Evolutionary conservation across 2,888 invertebrate species (phyloP).

Genomic region (Coelopa pilipes): DNA sequence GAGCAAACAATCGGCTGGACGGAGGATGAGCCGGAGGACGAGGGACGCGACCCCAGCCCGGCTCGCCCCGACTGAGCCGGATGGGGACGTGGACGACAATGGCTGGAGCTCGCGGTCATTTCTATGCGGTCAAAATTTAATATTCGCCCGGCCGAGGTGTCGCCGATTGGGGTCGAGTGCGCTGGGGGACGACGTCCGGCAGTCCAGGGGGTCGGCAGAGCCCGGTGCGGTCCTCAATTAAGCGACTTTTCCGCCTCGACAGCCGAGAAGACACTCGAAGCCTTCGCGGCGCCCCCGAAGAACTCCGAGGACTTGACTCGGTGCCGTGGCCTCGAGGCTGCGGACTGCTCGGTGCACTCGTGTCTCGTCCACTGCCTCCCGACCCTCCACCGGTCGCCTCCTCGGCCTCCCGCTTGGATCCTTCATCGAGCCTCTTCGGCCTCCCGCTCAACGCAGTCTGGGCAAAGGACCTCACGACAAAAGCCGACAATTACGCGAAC

Average conservation of each 20-base stretch:
- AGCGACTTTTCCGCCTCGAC: no score
- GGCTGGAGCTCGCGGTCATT: not conserved
- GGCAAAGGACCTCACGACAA: no score
- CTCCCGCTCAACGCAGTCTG: no score
- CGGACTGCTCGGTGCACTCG: not conserved
- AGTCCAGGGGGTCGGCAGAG: not conserved
- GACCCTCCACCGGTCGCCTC: not conserved
- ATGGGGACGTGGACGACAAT: conserved; percentile 27
- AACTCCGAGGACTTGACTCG: no score
- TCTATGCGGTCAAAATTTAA: conserved; percentile 32
- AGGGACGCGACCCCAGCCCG: not conserved
- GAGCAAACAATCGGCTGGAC: conserved; percentile 9
- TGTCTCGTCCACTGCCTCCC: not conserved
- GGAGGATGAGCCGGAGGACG: not conserved
- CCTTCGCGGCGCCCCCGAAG: no score
- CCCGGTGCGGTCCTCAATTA: not conserved
- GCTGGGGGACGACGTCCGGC: not conserved
- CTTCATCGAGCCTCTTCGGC: no score
- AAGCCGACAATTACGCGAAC: conserved; percentile 3
- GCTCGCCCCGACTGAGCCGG: conserved; percentile 4
- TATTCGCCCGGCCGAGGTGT: conserved; percentile 22
- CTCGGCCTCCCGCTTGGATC: not conserved
- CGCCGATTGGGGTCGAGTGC: conserved; percentile 4
- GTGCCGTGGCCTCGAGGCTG: no score
- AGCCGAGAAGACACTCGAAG: no score